Base-by-base conservation (phyloP, 30 jellyfish, hydroid and myxozoan species). In the Phacellophora camtschatica region DNA sequence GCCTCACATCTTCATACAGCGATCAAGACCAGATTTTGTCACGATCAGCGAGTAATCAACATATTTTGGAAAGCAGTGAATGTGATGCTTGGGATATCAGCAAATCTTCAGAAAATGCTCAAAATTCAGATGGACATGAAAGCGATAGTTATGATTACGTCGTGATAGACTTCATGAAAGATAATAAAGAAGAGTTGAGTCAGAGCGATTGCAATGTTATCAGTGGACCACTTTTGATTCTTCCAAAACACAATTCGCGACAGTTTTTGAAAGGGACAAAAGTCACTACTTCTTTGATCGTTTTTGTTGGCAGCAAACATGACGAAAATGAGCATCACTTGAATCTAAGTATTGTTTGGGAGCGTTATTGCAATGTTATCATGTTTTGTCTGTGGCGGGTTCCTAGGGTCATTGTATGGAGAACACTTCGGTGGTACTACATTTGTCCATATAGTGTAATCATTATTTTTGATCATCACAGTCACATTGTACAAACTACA, bases 211-310 rank as follows among this genome's bases (percentile, higher is more conserved):
- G 13, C 19, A 65, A 39, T 0, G 62, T 7, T 16, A 36, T 46
- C 18, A 57, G 88, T 43, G 79, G 88, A 37, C 77, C 88, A 24
- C 41, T 76, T 4, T 39, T 76, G 80, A 54, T 56, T 58, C 80
- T 76, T 22, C 34, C 62, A 27, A 25, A 61, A 58, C 50, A 35
- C 5, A 74, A 74, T 32, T 74, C 87, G 0, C 76, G 66, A 42
- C 80, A 36, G 36, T 33, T 54, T 11, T 62, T 55, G 8, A 70
- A 28, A 11, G 29, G 59, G 7, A 45, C 61, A 27, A 56, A 22
- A 7, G 55, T 45, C 1, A 56, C 88, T 11, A 76, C 77, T 23
- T 76, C 88, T 6, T 13, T 76, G 70, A 25, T 41, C 27, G 27
- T 76, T 3, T 76, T 76, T 32, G 25, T 76, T 56, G 22, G 27